Evolutionary conservation across 2,113 vertebrate genomes (phyloP), one percentile per base, ranked within the genome.

Genomic region (Corythornis madagascariensis): DNA sequence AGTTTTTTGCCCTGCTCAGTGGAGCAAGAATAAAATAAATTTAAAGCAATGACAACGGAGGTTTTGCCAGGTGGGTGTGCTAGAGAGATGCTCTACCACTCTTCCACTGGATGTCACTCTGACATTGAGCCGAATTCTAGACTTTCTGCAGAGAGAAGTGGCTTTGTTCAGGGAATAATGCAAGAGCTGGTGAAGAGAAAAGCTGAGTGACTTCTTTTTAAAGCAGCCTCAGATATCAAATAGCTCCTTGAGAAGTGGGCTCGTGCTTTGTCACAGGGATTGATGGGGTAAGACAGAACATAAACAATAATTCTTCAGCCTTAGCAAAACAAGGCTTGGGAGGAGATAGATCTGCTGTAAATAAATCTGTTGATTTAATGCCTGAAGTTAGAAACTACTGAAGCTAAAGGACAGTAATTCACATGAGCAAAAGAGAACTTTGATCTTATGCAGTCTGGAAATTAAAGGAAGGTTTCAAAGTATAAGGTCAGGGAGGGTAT

Each of bases 101-200:
- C 86, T 84, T 40, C 90, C 93, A 59, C 83, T 92, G 95, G 86
- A 90, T 92, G 91, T 92, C 92, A 94, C 89, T 52, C 77, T 89
- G 93, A 96, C 96, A 82, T 79, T 93, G 93, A 96, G 90, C 48
- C 28, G 19, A 88, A 86, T 53, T 61, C 88, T 59, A 56, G 66
- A 5, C 61, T 73, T 70, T n/a, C 29, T 15, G 1, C 66, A 85
- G 45, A 65, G 55, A 83, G 69, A 40, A 90, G 59, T 24, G 81
- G 50, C 22, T 95, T 86, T 95, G 92, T 79, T 89, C 76, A 38
- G 91, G 66, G 81, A 90, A 90, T 66, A 87, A 87, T n/a, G 84
- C 77, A 76, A 12, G 43, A 86, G 88, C 71, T 82, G 67, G 38
- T 77, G 52, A 79, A 82, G 63, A 72, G 59, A 90, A 93, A 59